phyloP scores from a whole-genome alignment of 2,113 vertebrate genomes.

The Sapajus apella region DNA sequence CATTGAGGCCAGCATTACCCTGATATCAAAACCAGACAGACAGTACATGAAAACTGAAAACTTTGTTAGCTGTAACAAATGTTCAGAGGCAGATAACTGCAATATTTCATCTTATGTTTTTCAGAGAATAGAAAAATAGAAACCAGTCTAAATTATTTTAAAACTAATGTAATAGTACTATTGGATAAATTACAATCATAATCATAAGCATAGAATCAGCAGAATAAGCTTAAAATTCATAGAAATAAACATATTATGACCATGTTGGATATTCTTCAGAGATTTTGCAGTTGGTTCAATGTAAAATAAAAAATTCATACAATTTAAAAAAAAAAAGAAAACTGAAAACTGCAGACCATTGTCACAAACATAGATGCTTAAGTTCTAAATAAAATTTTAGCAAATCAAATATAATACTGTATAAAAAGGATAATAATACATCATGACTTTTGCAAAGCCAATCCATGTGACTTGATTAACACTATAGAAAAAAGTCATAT shows the following conservation, averaged over 20 bases:
- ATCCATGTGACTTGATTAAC: background rate
- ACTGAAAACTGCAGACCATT: background rate
- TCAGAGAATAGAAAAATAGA: background rate
- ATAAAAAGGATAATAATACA: background rate
- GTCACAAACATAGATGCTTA: background rate
- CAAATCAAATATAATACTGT: background rate
- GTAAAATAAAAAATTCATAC: background rate
- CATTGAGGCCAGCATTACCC: background rate
- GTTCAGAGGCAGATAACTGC: background rate
- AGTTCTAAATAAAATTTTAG: background rate
- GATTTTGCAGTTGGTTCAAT: background rate
- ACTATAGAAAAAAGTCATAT: background rate
- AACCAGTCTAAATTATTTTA: background rate
- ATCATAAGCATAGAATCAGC: background rate
- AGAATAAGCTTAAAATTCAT: background rate
- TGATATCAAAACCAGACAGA: background rate
- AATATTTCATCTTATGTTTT: background rate
- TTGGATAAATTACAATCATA: background rate
- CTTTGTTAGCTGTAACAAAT: background rate
- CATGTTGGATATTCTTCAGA: background rate
- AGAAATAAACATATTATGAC: background rate
- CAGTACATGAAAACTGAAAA: background rate
- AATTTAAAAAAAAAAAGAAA: background rate
- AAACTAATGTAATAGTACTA: background rate
- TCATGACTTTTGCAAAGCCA: background rate